phyloP scores from a whole-genome alignment of 2,888 invertebrate genomes.

The Hedya salicella region DNA sequence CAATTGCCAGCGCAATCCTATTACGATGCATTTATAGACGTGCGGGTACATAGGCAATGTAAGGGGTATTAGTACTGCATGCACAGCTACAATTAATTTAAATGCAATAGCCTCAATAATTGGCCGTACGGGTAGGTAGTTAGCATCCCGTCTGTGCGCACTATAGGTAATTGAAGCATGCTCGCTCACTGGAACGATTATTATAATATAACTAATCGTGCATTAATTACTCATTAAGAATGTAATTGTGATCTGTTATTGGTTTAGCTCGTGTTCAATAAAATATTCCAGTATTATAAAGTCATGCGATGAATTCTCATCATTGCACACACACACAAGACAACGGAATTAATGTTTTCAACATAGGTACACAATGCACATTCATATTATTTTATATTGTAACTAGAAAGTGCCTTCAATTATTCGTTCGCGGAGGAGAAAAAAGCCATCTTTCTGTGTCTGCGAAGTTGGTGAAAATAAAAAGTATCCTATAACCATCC shows the following conservation, averaged over 20 bases:
- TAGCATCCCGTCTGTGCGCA: constrained; percentile 39
- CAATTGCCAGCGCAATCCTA: constrained; percentile 72
- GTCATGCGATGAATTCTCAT: too few species aligned
- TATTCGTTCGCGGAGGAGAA: too few species aligned
- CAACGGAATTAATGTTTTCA: too few species aligned
- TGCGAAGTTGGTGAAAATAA: too few species aligned
- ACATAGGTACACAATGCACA: too few species aligned
- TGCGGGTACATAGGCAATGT: constrained; percentile 51
- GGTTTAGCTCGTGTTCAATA: neutral
- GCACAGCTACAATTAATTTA: constrained; percentile 78
- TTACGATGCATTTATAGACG: constrained; percentile 70
- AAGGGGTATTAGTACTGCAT: constrained; percentile 66
- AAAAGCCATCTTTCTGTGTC: too few species aligned
- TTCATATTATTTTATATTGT: too few species aligned
- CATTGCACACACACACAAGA: too few species aligned
- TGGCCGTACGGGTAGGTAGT: constrained; percentile 51
- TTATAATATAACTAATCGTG: constrained; percentile 42
- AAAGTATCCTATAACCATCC: too few species aligned
- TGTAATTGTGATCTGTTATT: neutral
- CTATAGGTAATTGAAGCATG: constrained; percentile 36
- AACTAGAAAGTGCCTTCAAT: too few species aligned
- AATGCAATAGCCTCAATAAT: constrained; percentile 80
- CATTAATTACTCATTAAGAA: constrained; percentile 35
- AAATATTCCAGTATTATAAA: too few species aligned
- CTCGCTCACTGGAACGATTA: constrained; percentile 28